Conservation (phyloP, 2,113 vertebrate genomes). For the Oceanodroma tethys region DNA sequence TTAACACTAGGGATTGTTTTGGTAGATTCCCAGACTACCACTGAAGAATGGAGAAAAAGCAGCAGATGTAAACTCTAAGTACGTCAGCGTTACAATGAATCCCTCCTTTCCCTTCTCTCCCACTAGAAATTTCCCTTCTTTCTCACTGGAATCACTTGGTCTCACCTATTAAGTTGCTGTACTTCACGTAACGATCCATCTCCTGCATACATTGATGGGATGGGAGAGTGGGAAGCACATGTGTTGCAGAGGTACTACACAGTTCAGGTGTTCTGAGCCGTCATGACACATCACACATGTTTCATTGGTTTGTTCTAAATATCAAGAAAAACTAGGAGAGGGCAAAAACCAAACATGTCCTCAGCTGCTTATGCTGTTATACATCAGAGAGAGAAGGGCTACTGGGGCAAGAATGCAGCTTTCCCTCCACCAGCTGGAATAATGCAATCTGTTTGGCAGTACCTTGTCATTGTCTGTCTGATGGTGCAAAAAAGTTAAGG, state of each 20-base stretch:
- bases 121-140: background rate
- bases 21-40: background rate
- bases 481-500: background rate
- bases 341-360: background rate
- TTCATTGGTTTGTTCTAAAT: background rate
- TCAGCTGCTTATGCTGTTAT: background rate
- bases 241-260: background rate
- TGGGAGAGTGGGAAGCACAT: background rate
- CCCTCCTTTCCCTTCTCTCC: background rate
- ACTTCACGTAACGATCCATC: background rate
- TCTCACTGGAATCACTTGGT: background rate
- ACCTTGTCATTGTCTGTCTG: background rate
- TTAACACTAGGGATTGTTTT: background rate
- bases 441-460: background rate
- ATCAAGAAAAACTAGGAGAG: background rate
- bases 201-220: background rate
- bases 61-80: background rate
- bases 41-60: background rate
- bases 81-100: background rate
- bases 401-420: background rate
- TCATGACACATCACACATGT: background rate
- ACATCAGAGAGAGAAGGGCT: background rate
- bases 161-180: background rate
- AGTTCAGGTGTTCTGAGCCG: background rate
- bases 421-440: background rate